A percentile compares a stretch with the other conserved stretches of the same genome.
phyloP scores from a whole-genome alignment of 2,888 invertebrate genomes.

The Ectemnius lituratus region DNA sequence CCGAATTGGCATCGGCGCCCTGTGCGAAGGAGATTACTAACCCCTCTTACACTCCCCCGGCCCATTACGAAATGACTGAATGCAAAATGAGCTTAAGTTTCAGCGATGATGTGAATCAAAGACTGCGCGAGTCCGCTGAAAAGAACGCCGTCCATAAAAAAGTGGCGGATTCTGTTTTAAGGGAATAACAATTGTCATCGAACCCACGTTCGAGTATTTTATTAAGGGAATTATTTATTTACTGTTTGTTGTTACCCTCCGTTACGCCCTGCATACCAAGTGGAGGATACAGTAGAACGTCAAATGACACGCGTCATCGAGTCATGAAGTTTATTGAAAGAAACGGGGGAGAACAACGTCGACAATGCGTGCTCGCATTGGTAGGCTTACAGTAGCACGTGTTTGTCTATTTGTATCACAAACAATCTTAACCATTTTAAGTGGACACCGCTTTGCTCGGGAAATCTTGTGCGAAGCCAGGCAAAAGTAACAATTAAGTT shows the following conservation, averaged over 20 bases:
- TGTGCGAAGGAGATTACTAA: too few relatives aligned
- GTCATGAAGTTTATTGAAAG: conserved; percentile 26
- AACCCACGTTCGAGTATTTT: conserved; percentile 13
- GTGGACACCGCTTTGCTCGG: conserved; percentile 1
- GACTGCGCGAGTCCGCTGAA: too few relatives aligned
- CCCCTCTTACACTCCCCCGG: too few relatives aligned
- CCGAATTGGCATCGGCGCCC: too few relatives aligned
- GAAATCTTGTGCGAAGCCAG: conserved; percentile 9
- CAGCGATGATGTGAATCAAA: too few relatives aligned
- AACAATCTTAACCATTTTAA: conserved; percentile 7
- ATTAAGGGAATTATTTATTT: conserved; percentile 46
- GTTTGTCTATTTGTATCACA: conserved; percentile 9
- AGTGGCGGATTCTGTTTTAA: neutral
- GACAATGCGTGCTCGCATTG: conserved; percentile 3
- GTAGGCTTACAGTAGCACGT: neutral
- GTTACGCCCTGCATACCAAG: conserved; percentile 31
- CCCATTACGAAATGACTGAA: too few relatives aligned
- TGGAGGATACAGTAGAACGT: conserved; percentile 42
- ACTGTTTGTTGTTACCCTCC: conserved; percentile 21
- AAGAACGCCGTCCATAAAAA: too few relatives aligned
- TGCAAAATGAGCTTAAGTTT: too few relatives aligned
- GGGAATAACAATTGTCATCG: conserved; percentile 44
- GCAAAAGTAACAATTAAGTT: conserved; percentile 22
- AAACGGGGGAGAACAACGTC: neutral
- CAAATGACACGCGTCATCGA: conserved; percentile 21